phyloP scores from a whole-genome alignment of 23 tunicate species.

The Ciona savignyi region DNA sequence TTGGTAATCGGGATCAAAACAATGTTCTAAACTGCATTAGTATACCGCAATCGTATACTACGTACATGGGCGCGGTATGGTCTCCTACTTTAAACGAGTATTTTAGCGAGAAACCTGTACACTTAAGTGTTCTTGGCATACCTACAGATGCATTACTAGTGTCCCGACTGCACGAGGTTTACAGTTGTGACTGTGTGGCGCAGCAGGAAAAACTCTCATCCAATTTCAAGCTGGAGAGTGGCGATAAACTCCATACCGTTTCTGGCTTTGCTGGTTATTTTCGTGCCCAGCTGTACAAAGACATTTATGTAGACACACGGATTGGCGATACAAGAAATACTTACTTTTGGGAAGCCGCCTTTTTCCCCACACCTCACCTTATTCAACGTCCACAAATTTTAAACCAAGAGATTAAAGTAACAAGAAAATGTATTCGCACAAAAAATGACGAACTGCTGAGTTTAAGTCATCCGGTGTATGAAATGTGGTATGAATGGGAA shows the following conservation, averaged over 20 bases:
- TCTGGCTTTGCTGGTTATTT: conserved; percentile 74
- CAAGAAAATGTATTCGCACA: conserved; percentile 1
- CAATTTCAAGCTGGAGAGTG: not conserved
- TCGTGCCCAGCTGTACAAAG: conserved; percentile 35
- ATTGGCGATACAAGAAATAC: conserved; percentile 35
- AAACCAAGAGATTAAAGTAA: not conserved
- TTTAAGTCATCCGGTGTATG: conserved; percentile 14
- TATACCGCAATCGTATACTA: conserved; percentile 45
- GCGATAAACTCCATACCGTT: not conserved
- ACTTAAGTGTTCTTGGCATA: conserved; percentile 48
- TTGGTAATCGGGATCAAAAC: conserved; percentile 11
- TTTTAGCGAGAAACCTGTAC: conserved; percentile 19
- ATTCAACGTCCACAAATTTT: not conserved
- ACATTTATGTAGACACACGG: conserved; percentile 59
- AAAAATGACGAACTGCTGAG: conserved; percentile 10
- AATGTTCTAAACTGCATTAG: not conserved
- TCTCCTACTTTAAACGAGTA: conserved; percentile 21
- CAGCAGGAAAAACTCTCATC: not conserved
- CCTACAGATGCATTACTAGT: conserved; percentile 37
- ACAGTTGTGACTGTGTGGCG: conserved; percentile 6
- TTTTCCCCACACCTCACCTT: conserved; percentile 32
- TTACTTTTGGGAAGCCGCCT: conserved; percentile 78
- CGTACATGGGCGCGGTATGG: conserved; percentile 32
- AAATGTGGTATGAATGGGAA: conserved; percentile 48
- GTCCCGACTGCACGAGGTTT: conserved; percentile 21